Evolutionary conservation across 2,888 invertebrate species (phyloP), one percentile per base, ranked within the genome.

Genomic region (Drosophila greeni): DNA sequence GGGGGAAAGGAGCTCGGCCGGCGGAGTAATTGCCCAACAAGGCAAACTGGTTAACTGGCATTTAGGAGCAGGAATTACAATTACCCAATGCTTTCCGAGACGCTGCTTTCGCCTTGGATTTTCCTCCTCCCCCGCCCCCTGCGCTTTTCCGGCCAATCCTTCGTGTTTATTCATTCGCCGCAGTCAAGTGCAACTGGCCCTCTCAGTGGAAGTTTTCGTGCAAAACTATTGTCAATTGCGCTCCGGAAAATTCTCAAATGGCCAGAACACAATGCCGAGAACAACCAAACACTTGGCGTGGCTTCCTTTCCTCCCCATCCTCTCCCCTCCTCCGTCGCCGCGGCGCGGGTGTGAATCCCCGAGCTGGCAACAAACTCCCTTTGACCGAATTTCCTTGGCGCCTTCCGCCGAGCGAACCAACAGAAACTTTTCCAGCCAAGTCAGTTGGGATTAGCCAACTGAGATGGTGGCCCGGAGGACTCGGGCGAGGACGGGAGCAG

Each of bases 221-320:
- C 62, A 51, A 56, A 76, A 82, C 77, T 74, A 83, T 76, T 76
- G 83, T 51, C 83, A 62, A 76, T 72, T 74, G 51, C 53, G 52
- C 62, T 51, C 55, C 49, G 52, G 45, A 31, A 42, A 52, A 68
- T 59, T 69, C 67, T 56, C 57, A 59, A 69, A 59, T 53, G 66
- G 55, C 66, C 67, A 49, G 43, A 60, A 45, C 60, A 66, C 69
- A 66, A 66, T 58, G 66, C 45, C 45, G 45, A 39, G 47, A 40
- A 48, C 70, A 67, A 31, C 51, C 70, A 68, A 58, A 58, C 68
- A 66, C 36, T 67, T 48, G 69, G 48, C 53, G 20, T 31, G 45
- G 49, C 43, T 40, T 37, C 47, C 31, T 42, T 42, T 36, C 47
- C 24, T 20, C 23, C 34, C 20, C 45, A 12, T 16, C 34, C 51